Percentiles rank a stretch among this genome's conserved stretches.
Evolutionary conservation across 1,140 invertebrate genomes (phyloP).

Genomic region (Cataglyphis hispanica): DNA sequence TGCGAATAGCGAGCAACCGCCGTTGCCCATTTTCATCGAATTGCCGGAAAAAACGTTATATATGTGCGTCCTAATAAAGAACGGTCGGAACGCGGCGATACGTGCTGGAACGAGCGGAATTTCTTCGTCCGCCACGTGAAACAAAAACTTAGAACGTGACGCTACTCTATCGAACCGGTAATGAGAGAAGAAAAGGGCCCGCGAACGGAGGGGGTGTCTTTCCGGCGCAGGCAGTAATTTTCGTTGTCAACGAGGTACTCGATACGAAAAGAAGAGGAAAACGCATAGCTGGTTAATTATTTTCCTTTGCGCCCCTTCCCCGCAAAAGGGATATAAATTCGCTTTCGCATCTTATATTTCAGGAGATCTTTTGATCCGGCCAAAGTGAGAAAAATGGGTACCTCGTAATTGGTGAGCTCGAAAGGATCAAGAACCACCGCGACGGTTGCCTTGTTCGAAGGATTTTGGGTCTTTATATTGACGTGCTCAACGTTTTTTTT

Average conservation of each 20-base stretch:
- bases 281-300: slow-evolving; percentile 53
- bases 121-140: slow-evolving; percentile 13
- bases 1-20: slow-evolving; percentile 32
- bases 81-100: slow-evolving; percentile 43
- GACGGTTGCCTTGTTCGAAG: neutral
- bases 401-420: slow-evolving; percentile 45
- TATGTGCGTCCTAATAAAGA: slow-evolving; percentile 58
- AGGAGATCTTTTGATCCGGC: slow-evolving; percentile 39
- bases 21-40: slow-evolving; percentile 39
- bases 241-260: slow-evolving; percentile 48
- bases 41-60: slow-evolving; percentile 40
- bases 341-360: slow-evolving; percentile 45
- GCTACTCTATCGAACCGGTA: slow-evolving; percentile 40
- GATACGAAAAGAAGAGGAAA: neutral
- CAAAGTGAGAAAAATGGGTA: slow-evolving; percentile 53
- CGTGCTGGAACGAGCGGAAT: slow-evolving; percentile 49
- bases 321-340: slow-evolving; percentile 54
- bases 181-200: slow-evolving; percentile 44
- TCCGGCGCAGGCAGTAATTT: slow-evolving; percentile 42
- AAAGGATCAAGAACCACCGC: slow-evolving; percentile 19
- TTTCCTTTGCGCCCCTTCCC: slow-evolving; percentile 9
- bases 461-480: neutral
- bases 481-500: neutral
- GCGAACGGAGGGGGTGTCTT: slow-evolving; percentile 30
- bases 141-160: slow-evolving; percentile 62